These are phyloP conservation scores for Speoplatyrhinus poulsoni DNA, from an alignment of 2,113 vertebrate genomes.

Conservation along the genomic window DNA sequence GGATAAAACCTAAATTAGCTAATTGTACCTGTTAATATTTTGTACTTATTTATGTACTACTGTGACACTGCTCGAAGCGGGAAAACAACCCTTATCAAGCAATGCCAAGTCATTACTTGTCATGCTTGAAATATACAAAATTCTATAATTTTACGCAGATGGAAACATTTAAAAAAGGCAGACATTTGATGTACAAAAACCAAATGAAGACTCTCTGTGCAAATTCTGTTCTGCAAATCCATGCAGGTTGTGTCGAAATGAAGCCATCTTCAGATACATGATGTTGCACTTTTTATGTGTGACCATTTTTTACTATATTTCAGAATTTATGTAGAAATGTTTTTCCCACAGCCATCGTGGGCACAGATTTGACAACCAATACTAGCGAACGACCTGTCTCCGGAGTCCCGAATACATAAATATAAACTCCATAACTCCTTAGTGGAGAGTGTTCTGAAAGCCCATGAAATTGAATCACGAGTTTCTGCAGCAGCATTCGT, in stretches of 20 bases:
- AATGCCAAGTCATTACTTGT: not conserved
- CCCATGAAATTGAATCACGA: conserved; percentile 41
- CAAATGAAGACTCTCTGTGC: too few species aligned
- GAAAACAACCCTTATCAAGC: too few species aligned
- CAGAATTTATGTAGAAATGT: not conserved
- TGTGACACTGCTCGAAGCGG: too few species aligned
- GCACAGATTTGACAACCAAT: conserved; percentile 43
- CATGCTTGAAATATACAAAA: not conserved
- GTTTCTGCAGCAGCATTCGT: conserved; percentile 18
- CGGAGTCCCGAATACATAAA: conserved; percentile 29
- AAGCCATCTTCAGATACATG: conserved; percentile 37
- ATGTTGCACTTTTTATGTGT: conserved; percentile 18
- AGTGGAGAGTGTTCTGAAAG: conserved; percentile 32
- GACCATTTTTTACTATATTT: not conserved
- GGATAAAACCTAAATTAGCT: too few species aligned
- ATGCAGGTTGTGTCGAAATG: conserved; percentile 23
- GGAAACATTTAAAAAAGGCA: not conserved
- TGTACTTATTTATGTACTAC: too few species aligned
- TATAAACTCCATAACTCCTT: conserved; percentile 35
- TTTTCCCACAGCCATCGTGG: conserved; percentile 21
- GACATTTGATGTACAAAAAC: not conserved
- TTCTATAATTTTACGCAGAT: not conserved
- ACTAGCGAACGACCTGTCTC: conserved; percentile 29
- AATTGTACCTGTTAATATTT: too few species aligned
- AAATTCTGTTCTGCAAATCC: conserved; percentile 3